Percentiles rank a stretch among this genome's conserved stretches.
Conservation (phyloP, 1,140 invertebrate species). For the Drosophila melanogaster region Release_6_plus_ISO1_MT NC_004354.4:8800501-8801000, state of each 20-base stretch:
- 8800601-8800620: too few species aligned
- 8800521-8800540: background rate
- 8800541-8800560: too few species aligned
- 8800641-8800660: background rate
- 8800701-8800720: slow-evolving; percentile 15
- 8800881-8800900: slow-evolving; percentile 67
- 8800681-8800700: slow-evolving; percentile 27
- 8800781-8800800: slow-evolving; percentile 69
- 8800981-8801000: slow-evolving; percentile 67
- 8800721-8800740: slow-evolving; percentile 48
- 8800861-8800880: slow-evolving; percentile 21
- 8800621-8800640: background rate
- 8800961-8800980: slow-evolving; percentile 76
- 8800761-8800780: slow-evolving; percentile 77
- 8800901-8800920: slow-evolving; percentile 17
- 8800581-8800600: too few species aligned
- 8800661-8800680: slow-evolving; percentile 24
- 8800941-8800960: slow-evolving; percentile 72
- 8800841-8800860: background rate
- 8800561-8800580: too few species aligned
- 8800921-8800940: slow-evolving; percentile 52
- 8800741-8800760: slow-evolving; percentile 53
- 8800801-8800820: slow-evolving; percentile 29
- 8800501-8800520: too few species aligned
- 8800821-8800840: background rate